Evolutionary conservation across 2,797 vertebrate species (phyloP).

Genomic region (Balearica regulorum): DNA sequence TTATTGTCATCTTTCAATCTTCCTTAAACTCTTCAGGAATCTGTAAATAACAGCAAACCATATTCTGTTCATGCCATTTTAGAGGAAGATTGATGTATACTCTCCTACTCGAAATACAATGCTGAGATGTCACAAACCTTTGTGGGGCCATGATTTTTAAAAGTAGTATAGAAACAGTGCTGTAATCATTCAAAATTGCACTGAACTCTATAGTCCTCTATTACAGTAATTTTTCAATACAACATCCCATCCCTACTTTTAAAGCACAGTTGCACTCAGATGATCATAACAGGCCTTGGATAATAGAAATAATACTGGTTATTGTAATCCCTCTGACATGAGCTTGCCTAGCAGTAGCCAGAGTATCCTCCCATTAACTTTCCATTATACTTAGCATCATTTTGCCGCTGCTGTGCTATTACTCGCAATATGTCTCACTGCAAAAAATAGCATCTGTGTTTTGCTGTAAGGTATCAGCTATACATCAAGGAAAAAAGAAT

Average conservation of each 20-base stretch:
- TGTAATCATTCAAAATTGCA: slow-evolving; percentile 44
- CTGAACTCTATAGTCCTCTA: background rate
- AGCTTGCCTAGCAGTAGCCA: background rate
- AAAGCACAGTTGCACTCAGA: slow-evolving; percentile 32
- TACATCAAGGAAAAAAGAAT: background rate
- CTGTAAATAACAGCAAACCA: slow-evolving; percentile 9
- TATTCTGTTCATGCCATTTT: background rate
- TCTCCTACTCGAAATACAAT: background rate
- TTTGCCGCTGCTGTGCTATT: background rate
- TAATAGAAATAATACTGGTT: slow-evolving; percentile 52
- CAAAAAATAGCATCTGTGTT: background rate
- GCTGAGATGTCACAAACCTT: background rate
- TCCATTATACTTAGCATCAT: slow-evolving; percentile 9
- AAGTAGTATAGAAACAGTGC: background rate
- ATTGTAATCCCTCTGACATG: slow-evolving; percentile 28
- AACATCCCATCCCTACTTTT: background rate
- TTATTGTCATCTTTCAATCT: slow-evolving; percentile 43
- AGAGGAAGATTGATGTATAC: background rate
- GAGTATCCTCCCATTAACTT: slow-evolving; percentile 42
- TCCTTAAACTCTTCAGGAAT: background rate
- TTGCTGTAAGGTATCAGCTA: background rate
- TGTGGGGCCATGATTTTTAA: background rate
- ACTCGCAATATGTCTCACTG: background rate
- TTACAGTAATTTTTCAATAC: slow-evolving; percentile 62
- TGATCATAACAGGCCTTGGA: slow-evolving; percentile 39